phyloP scores from a whole-genome alignment of 2,113 vertebrate genomes.

The Myiagra hebetior region DNA sequence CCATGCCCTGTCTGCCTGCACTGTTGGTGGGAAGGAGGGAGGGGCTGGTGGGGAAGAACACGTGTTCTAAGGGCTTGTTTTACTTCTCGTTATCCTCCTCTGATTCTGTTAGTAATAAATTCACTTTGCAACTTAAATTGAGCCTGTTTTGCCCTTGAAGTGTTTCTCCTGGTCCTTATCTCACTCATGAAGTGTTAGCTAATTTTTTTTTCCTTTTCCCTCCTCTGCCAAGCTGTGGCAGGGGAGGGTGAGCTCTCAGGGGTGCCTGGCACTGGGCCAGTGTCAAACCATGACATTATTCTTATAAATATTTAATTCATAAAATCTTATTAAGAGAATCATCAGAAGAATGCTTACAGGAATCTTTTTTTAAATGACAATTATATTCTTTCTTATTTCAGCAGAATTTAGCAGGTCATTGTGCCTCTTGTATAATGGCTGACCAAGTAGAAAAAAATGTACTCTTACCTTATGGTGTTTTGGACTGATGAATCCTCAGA shows the following conservation, averaged over 20 bases:
- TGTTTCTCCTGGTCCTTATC: neutral
- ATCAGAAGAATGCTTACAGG: neutral
- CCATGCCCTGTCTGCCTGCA: neutral
- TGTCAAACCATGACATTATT: neutral
- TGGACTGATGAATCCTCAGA: conserved; percentile 71
- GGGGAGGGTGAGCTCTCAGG: neutral
- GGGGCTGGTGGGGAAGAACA: neutral
- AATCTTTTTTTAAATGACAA: neutral
- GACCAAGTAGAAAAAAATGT: neutral
- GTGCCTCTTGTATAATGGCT: neutral
- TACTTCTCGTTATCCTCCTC: neutral
- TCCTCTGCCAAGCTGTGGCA: neutral
- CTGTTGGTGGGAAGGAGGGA: neutral
- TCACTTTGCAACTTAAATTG: neutral
- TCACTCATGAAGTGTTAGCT: neutral
- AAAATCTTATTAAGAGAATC: neutral
- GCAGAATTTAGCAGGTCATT: neutral
- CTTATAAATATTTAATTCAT: neutral
- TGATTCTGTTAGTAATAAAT: neutral
- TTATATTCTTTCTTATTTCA: neutral
- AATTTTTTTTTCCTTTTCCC: neutral
- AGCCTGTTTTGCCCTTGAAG: neutral
- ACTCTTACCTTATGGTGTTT: conserved; percentile 63
- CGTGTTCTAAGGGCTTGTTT: neutral
- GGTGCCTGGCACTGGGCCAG: neutral